Evolutionary conservation across 2,888 invertebrate species (phyloP), one percentile per base, ranked within the genome.

Genomic region (Zygaena filipendulae): DNA sequence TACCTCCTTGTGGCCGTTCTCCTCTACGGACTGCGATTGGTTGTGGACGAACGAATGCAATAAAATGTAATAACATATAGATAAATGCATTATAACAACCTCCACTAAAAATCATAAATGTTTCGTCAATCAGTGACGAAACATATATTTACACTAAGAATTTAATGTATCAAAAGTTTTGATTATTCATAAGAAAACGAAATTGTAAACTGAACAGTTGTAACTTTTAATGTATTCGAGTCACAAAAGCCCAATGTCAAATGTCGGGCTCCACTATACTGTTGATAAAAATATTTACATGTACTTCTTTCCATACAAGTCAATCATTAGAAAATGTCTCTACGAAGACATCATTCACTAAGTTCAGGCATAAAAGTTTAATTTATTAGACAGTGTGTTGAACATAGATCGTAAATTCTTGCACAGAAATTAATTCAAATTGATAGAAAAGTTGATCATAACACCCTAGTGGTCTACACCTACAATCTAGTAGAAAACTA

Each of bases 21-120:
- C 79, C 75, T 77, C 79, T 71, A 79, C 74, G 60, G 79, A 72
- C 79, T 79, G 79, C 79, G 74, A 70, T 77, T 77, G 75, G 77
- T 77, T 74, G 77, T 77, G 61, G 79, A 66, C 74, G 79, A 66
- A 79, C 67, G 79, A 79, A 79, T 79, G 79, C 79, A 79, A 79
- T 79, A 75, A 79, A 77, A 79, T 75, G 66, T 72, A 74, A 72
- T 63, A 77, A 72, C 63, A 74, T 68, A 70, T 71, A 79, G 72
- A 66, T 79, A 74, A 77, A 77, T 77, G 75, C 75, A 69, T 68
- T 74, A 60, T 63, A 69, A 71, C 55, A 72, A 71, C 58, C 64
- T 71, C 58, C 55, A 57, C 69, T 67, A 74, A 51, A 63, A 66
- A 64, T 66, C 45, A 66, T n/a, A 66, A 59, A 54, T 52, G 54